Conservation (phyloP, 2,113 vertebrate genomes). For the Aleadryas rufinucha region DNA sequence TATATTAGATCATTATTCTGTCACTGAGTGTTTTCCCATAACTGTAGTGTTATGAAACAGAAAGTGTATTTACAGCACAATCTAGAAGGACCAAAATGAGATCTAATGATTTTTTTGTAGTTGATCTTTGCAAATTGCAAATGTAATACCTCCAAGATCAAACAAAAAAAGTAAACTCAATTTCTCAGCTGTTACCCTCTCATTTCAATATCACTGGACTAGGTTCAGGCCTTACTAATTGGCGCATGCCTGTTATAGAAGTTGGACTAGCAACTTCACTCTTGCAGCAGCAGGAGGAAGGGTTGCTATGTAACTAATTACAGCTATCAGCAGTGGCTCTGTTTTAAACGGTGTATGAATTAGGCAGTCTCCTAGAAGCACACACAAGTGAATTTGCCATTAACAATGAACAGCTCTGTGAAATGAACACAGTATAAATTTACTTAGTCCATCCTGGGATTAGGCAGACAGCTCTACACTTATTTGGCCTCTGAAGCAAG, state of each 20-base stretch:
- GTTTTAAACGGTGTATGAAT: conserved; percentile 66
- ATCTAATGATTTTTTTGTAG: conserved; percentile 41
- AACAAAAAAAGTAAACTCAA: conserved; percentile 13
- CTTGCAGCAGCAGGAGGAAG: conserved; percentile 55
- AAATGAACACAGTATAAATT: neutral
- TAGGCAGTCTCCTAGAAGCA: conserved; percentile 35
- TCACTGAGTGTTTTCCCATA: neutral
- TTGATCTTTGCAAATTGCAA: conserved; percentile 21
- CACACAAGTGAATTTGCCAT: conserved; percentile 46
- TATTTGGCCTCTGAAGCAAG: conserved; percentile 8
- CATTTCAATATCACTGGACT: neutral
- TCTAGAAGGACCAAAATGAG: conserved; percentile 42
- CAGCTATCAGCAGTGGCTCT: conserved; percentile 60
- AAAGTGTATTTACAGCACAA: conserved; percentile 37
- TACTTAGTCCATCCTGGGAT: conserved; percentile 23
- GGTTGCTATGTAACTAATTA: conserved; percentile 68
- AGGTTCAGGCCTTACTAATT: conserved; percentile 49
- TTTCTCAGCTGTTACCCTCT: neutral
- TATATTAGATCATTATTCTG: neutral
- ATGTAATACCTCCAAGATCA: conserved; percentile 25
- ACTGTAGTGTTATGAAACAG: conserved; percentile 36
- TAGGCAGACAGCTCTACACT: neutral
- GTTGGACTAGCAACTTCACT: conserved; percentile 5
- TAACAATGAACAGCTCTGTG: conserved; percentile 46
- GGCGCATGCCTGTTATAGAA: conserved; percentile 26